These are phyloP conservation scores for Tetrapedia diversipes DNA, from an alignment of 2,888 invertebrate species.

Conservation along the genomic window DNA sequence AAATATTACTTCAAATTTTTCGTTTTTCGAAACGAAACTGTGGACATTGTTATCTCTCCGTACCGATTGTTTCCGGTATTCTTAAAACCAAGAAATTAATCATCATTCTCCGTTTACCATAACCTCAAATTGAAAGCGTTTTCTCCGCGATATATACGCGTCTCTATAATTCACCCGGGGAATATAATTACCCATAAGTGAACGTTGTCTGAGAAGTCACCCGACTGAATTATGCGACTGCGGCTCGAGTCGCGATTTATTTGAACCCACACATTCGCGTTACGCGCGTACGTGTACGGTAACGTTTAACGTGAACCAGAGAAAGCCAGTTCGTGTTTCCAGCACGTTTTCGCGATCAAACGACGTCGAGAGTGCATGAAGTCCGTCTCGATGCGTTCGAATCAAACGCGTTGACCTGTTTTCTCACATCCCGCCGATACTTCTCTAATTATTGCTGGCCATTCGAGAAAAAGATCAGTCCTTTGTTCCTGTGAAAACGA, in stretches of 20 bases:
- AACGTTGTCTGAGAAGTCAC: neutral
- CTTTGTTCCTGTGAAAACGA: constrained; percentile 8
- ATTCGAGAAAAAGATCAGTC: neutral
- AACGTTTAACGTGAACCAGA: constrained; percentile 19
- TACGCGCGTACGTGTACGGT: too few species aligned
- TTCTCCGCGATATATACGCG: too few species aligned
- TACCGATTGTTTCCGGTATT: too few species aligned
- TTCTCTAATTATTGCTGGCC: constrained; percentile 16
- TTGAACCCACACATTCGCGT: too few species aligned
- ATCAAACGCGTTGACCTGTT: constrained; percentile 20
- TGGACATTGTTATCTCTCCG: too few species aligned
- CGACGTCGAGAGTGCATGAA: constrained; percentile 13
- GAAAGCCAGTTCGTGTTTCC: constrained; percentile 35
- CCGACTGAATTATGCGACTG: neutral
- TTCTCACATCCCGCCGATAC: constrained; percentile 6
- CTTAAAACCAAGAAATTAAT: too few species aligned
- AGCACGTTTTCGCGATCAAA: constrained; percentile 21
- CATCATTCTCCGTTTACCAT: too few species aligned
- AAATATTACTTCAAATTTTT: too few species aligned
- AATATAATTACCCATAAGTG: neutral
- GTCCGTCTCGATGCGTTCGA: neutral
- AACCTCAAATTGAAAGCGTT: too few species aligned
- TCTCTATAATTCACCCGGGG: too few species aligned
- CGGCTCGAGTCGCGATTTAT: constrained; percentile 6
- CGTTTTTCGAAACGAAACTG: too few species aligned